These are phyloP conservation scores for Drosophila kambysellisi DNA, from an alignment of 2,888 invertebrate genomes.

Conservation along the genomic window DNA sequence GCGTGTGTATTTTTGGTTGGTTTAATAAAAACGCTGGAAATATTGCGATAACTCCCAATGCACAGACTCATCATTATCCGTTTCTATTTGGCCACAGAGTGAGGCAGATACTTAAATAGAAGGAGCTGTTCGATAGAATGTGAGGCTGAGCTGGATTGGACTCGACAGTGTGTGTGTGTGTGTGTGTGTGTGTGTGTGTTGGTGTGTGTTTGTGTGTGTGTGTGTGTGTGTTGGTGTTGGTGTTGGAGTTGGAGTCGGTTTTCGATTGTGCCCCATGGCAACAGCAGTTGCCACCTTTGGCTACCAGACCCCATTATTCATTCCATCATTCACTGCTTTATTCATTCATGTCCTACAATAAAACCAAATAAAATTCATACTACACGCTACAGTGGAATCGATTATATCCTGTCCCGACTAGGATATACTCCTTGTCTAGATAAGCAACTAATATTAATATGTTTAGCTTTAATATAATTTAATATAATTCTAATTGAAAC, in stretches of 20 bases:
- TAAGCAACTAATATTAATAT: not conserved
- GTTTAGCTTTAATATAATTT: not conserved
- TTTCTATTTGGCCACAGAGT: conserved; percentile 39
- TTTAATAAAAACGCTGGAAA: conserved; percentile 57
- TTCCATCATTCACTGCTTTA: conserved; percentile 2
- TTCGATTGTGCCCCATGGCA: conserved; percentile 1
- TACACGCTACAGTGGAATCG: too few species aligned
- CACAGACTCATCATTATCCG: conserved; percentile 75
- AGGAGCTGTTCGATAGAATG: not conserved
- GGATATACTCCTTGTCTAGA: not conserved
- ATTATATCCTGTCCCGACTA: not conserved
- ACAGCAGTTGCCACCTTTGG: conserved; percentile 39
- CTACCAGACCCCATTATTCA: conserved; percentile 28
- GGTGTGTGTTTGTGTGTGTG: too few species aligned
- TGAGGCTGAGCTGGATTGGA: conserved; percentile 3
- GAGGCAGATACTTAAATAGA: not conserved
- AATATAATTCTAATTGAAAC: not conserved
- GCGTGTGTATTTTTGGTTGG: conserved; percentile 26
- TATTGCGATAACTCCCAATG: conserved; percentile 69
- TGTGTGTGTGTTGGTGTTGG: too few species aligned
- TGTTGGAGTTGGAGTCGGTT: conserved; percentile 13
- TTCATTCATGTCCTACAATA: conserved; percentile 1
- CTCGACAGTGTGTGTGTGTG: too few species aligned
- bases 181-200: too few species aligned
- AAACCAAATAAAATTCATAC: not conserved